Evolutionary conservation across 2,113 vertebrate species (phyloP).

Genomic region (Glaucidium brasilianum): DNA sequence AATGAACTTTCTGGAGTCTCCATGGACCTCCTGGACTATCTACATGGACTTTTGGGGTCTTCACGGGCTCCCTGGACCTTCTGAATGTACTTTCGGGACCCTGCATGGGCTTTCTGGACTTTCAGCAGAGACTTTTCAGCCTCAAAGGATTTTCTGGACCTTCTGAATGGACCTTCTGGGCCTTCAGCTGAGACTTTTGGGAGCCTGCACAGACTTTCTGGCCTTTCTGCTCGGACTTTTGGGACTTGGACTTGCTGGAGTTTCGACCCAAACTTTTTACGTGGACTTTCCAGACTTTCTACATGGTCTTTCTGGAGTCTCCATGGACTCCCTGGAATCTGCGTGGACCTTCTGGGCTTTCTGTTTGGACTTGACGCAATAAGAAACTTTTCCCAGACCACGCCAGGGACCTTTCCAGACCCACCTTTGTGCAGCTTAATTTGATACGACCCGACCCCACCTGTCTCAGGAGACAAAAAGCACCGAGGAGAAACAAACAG

Average conservation of each 20-base stretch:
- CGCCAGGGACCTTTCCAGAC: not conserved
- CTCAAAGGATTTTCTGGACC: not conserved
- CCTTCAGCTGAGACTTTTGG: too few relatives aligned
- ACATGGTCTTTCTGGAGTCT: not conserved
- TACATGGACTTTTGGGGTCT: too few relatives aligned
- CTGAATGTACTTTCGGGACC: too few relatives aligned
- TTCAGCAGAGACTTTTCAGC: too few relatives aligned
- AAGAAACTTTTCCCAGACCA: too few relatives aligned
- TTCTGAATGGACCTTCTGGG: not conserved
- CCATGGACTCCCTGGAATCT: not conserved
- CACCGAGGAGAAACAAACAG: accelerated
- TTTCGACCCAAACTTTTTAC: not conserved
- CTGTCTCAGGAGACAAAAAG: too few relatives aligned
- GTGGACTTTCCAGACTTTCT: not conserved
- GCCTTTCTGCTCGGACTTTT: not conserved
- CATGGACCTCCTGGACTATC: not conserved
- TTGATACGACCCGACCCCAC: accelerated
- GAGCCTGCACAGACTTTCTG: too few relatives aligned
- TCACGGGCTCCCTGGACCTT: too few relatives aligned
- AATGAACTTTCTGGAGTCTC: too few relatives aligned
- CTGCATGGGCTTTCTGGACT: not conserved
- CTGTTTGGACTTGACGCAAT: not conserved
- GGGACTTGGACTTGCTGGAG: not conserved
- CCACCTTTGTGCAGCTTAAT: not conserved
- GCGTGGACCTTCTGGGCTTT: not conserved